Base-by-base conservation (phyloP, 2,113 vertebrate species). In the Pedionomus torquatus region DNA sequence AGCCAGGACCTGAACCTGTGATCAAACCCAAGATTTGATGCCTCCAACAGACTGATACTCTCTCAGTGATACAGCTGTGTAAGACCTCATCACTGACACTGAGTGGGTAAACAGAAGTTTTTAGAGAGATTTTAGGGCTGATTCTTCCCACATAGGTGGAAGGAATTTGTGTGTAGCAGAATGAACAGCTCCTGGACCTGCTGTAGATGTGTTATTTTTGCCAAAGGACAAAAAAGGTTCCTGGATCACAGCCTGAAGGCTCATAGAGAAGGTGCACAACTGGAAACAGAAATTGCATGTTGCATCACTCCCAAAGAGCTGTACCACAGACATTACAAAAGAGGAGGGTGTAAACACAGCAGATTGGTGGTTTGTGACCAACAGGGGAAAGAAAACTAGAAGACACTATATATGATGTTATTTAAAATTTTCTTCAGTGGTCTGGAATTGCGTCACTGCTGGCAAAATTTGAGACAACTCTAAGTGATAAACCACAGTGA, bases 131-230 rank as follows among this genome's bases (percentile, higher is more conserved):
- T 70, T 92, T 63, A 46, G 9, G 43, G n/a, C 4, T 70, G 28
- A 46, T 39, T 84, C 13, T 44, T 90, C 78, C 43, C 35, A 63
- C 8, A 20, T 63, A 60, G 35, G 17, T 55, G 33, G 33, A 83
- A 80, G 41, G 39, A 85, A 87, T 17, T 30, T 12, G 16, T 0
- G 0, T 0, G 0, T 58, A 82, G 69, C 51, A 81, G 60, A 75
- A 77, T 25, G 35, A 87, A 75, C n/a, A 65, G 46, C 28, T 90
- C 79, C 58, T 61, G 20, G 37, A 77, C 41, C 26, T 78, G 13
- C n/a, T 70, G 31, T 33, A 66, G 49, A 24, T 39, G 25, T 43
- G n/a, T 19, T 63, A 13, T 25, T 61, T 93, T 89, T 87, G 64
- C 72, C 51, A 70, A 83, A 90, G 31, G 68, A 90, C 46, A 66